Evolutionary conservation across 2,888 invertebrate genomes (phyloP), one percentile per base, ranked within the genome.

Genomic region (Scaptomyza flava): DNA sequence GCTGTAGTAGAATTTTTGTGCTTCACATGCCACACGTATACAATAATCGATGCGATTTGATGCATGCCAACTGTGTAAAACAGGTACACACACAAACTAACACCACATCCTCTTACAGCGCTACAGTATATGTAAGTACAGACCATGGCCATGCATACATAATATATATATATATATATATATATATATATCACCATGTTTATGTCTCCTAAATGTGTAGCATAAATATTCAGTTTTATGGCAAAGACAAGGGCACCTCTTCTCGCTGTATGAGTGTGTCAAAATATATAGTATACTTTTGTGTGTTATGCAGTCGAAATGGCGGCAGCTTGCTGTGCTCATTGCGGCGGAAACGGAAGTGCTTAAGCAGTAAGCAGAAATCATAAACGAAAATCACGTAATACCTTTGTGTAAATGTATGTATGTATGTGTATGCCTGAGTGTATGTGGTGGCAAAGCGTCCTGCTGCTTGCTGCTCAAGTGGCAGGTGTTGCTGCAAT

Each of bases 331-430:
- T 58, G 66, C 57, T 45, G 51, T 67, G 79, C 73, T 70, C 75
- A 77, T 72, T 81, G 81, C 69, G 78, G 68, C 78, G 85, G 77
- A 78, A 79, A 68, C 83, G 77, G 86, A 79, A 81, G 74, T 73
- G 68, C 84, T 85, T 76, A 82, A 87, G 87, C 78, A 81, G 83
- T 85, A 85, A 85, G 86, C 86, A 77, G 78, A 74, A 86, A 86
- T 86, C 86, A 86, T 86, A 89, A 89, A 87, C 89, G 88, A 87
- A 89, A 86, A 89, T 89, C 86, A 86, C 86, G 86, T 82, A 86
- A 80, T 87, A 77, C 84, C 58, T 65, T 73, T 72, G 68, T 69
- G 38, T 20, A 3, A 30, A 9, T 14, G 3, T n/a, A 31, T 41
- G 38, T 17, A 9, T 14, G 3, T n/a, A 31, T 41, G 38, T 17